These are phyloP conservation scores for Sicus ferrugineus DNA, from an alignment of 2,888 invertebrate species.

Conservation along the genomic window DNA sequence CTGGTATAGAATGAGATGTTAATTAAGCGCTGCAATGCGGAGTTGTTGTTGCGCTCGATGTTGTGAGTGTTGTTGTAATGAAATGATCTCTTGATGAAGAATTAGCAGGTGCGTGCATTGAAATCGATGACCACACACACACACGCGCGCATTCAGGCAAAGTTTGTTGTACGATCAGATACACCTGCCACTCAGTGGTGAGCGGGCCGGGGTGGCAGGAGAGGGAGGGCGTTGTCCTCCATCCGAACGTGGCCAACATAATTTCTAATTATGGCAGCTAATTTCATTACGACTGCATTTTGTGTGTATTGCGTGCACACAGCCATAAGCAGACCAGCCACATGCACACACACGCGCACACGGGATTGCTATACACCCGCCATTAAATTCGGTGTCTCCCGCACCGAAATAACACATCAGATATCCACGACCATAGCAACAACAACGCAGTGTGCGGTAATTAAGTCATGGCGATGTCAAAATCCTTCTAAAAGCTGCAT, in stretches of 20 bases:
- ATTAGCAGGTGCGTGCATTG: slow-evolving; percentile 37
- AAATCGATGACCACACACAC: too few species aligned
- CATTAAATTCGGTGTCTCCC: not conserved
- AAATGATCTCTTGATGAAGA: slow-evolving; percentile 36
- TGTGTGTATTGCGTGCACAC: slow-evolving; percentile 34
- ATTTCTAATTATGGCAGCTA: slow-evolving; percentile 40
- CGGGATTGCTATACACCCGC: not conserved
- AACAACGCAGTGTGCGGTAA: not conserved
- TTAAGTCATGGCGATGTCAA: slow-evolving; percentile 7
- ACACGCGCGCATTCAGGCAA: slow-evolving; percentile 7
- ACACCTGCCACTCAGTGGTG: not conserved
- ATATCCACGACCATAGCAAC: not conserved
- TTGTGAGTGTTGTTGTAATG: slow-evolving; percentile 47
- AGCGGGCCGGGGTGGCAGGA: not conserved
- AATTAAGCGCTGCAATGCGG: not conserved
- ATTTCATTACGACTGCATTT: slow-evolving; percentile 40
- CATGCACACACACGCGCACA: not conserved
- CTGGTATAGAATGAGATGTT: not conserved
- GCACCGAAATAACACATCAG: too few species aligned
- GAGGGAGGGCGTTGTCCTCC: not conserved
- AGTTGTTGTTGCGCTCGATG: slow-evolving; percentile 43
- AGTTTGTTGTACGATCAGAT: not conserved
- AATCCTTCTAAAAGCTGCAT: not conserved
- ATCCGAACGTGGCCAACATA: slow-evolving; percentile 24
- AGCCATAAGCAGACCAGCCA: not conserved